These are phyloP conservation scores for Masticophis lateralis DNA, from an alignment of 2,797 vertebrate genomes.

Conservation along the genomic window DNA sequence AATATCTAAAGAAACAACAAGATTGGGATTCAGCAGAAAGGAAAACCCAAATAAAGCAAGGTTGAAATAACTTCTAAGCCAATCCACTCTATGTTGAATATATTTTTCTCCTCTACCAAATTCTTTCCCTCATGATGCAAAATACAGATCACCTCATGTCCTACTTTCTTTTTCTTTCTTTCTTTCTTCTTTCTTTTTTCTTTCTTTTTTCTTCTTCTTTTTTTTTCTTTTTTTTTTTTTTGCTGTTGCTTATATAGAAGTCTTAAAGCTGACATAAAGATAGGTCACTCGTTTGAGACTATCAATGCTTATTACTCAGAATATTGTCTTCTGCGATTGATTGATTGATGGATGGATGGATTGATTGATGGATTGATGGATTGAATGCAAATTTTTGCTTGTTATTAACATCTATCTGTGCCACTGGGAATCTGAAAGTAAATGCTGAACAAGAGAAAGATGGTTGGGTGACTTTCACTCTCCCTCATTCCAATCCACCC, in stretches of 20 bases:
- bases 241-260: neutral
- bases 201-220: too few species aligned
- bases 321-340: neutral
- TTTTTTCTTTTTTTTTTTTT: neutral
- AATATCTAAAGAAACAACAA: neutral
- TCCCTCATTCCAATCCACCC: too few species aligned
- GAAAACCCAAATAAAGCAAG: neutral
- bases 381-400: neutral
- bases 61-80: neutral
- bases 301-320: neutral
- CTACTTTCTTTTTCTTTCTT: neutral
- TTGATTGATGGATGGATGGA: neutral
- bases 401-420: neutral
- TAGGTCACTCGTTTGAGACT: neutral
- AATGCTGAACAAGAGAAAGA: neutral
- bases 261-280: neutral
- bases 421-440: neutral
- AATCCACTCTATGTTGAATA: neutral
- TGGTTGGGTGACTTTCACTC: neutral
- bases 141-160: neutral
- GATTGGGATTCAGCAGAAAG: neutral
- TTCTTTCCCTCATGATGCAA: neutral
- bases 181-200: too few species aligned
- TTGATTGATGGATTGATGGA: neutral
- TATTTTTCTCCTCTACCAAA: neutral